Evolutionary conservation across 2,888 invertebrate species (phyloP).

Genomic region (Scelioninae gen. 2): DNA sequence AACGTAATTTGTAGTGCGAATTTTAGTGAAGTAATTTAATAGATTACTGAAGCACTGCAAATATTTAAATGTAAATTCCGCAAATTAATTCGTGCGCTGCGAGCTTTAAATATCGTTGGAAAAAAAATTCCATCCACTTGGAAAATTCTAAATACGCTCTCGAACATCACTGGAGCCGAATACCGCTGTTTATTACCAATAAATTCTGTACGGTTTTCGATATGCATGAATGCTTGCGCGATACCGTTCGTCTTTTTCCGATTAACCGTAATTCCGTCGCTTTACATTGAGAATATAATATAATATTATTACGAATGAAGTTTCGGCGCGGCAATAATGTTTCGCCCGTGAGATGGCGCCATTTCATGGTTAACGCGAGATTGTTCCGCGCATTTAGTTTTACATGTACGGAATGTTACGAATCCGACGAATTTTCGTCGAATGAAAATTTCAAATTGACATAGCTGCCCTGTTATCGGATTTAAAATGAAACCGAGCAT

Average conservation of each 20-base stretch:
- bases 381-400: conserved; percentile 51
- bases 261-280: conserved; percentile 51
- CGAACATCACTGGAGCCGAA: conserved; percentile 58
- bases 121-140: conserved; percentile 59
- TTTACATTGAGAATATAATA: conserved; percentile 52
- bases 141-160: conserved; percentile 60
- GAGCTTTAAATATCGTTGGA: conserved; percentile 59
- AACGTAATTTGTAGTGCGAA: conserved; percentile 56
- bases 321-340: conserved; percentile 31
- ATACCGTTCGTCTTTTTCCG: conserved; percentile 59
- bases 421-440: conserved; percentile 54
- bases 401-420: conserved; percentile 58
- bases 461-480: conserved; percentile 58
- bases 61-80: conserved; percentile 61
- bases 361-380: conserved; percentile 29
- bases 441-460: conserved; percentile 58
- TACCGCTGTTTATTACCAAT: conserved; percentile 60
- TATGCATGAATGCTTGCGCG: conserved; percentile 58
- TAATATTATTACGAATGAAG: conserved; percentile 53
- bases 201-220: conserved; percentile 60
- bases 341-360: conserved; percentile 23
- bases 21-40: conserved; percentile 57
- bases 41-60: conserved; percentile 57
- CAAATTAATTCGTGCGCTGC: conserved; percentile 58
- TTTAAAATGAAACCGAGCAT: conserved; percentile 59